Percentiles rank a stretch among this genome's conserved stretches.
Conservation (phyloP, 2,888 invertebrate genomes). For the Scaptomyza polygonia region DNA sequence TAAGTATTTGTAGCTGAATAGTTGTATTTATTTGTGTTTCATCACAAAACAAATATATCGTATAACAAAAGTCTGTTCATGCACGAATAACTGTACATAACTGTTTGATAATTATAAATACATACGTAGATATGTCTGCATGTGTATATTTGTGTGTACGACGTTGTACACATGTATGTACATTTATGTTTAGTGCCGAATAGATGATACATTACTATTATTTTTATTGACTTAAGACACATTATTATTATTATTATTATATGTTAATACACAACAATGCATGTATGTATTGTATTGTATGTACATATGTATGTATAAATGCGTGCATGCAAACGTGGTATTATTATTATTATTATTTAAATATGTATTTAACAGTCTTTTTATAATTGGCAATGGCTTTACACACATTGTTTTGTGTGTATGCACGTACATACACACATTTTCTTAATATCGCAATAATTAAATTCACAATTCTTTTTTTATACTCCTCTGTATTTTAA, state of each 20-base stretch:
- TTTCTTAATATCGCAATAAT: conserved; percentile 17
- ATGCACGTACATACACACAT: conserved; percentile 17
- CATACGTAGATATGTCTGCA: not conserved
- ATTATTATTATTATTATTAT: not conserved
- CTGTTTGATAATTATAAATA: not conserved
- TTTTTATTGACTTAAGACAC: not conserved
- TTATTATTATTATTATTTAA: conserved; percentile 20
- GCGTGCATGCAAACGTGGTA: not conserved
- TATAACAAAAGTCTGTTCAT: not conserved
- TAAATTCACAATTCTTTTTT: conserved; percentile 11
- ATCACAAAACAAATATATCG: not conserved
- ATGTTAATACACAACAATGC: not conserved
- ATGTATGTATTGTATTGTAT: not conserved
- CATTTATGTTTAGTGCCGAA: not conserved
- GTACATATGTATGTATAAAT: not conserved
- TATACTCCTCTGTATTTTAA: not conserved
- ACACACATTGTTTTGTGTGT: conserved; percentile 44
- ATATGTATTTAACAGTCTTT: conserved; percentile 70
- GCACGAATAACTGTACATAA: not conserved
- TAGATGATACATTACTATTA: conserved; percentile 6
- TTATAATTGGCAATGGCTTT: conserved; percentile 69
- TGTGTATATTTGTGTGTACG: not conserved
- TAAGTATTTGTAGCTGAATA: conserved; percentile 13
- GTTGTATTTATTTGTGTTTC: conserved; percentile 6
- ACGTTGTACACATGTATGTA: conserved; percentile 4